phyloP scores from a whole-genome alignment of 2,888 invertebrate species.

The Ctenicera cuprea region DNA sequence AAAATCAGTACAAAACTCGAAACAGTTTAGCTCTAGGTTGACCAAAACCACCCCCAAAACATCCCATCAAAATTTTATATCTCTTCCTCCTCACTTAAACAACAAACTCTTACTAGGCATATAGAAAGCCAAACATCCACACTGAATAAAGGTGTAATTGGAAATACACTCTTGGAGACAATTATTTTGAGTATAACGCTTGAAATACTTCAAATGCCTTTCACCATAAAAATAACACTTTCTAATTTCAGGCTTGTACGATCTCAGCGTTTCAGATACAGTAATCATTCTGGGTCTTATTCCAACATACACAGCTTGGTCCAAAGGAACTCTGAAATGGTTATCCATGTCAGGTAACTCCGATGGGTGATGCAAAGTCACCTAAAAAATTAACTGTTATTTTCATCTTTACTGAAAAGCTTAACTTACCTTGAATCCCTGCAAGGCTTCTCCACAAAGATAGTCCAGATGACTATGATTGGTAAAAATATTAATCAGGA shows the following conservation, averaged over 20 bases:
- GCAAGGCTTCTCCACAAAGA: conserved; percentile 23
- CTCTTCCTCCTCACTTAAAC: too few species aligned
- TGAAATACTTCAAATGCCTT: conserved; percentile 78
- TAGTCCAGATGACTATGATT: conserved; percentile 30
- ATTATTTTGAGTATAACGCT: conserved; percentile 81
- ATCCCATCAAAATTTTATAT: too few species aligned
- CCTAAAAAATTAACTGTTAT: neutral
- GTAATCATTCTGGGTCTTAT: conserved; percentile 85
- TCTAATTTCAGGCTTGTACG: conserved; percentile 78
- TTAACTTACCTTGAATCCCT: conserved; percentile 43
- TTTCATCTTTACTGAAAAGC: neutral
- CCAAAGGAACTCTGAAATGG: too few species aligned
- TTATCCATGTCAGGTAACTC: too few species aligned
- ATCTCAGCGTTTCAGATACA: conserved; percentile 79
- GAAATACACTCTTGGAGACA: conserved; percentile 83
- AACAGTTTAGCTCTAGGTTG: too few species aligned
- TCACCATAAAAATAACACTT: conserved; percentile 82
- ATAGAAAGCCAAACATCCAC: conserved; percentile 75
- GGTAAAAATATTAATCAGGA: conserved; percentile 74
- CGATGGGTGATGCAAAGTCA: neutral
- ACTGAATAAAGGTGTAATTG: conserved; percentile 76
- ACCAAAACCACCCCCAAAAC: neutral
- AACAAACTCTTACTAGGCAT: conserved; percentile 75
- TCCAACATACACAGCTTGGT: conserved; percentile 80
- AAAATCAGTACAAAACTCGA: conserved; percentile 64